Evolutionary conservation across 2,113 vertebrate species (phyloP).

Genomic region (Hypanus sabinus): DNA sequence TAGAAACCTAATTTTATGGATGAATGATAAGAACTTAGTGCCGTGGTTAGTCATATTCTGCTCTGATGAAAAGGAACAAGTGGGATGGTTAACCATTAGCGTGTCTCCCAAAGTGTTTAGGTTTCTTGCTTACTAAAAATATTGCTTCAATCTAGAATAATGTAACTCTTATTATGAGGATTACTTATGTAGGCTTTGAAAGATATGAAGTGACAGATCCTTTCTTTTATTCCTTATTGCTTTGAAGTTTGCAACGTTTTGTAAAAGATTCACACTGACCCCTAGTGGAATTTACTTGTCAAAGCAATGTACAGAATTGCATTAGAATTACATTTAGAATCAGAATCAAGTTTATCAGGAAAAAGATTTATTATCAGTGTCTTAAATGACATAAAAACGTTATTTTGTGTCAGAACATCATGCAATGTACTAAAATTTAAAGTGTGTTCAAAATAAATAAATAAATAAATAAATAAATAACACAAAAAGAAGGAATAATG

Average conservation of each 20-base stretch:
- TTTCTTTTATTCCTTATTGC: background rate
- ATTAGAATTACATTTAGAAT: no score
- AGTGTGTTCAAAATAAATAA: no score
- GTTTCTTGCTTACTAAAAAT: background rate
- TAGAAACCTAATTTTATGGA: background rate
- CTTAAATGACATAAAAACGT: no score
- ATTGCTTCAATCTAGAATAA: background rate
- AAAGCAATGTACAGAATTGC: background rate
- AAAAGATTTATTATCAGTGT: no score
- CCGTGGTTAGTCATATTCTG: background rate
- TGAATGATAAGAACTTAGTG: background rate
- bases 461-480: no score
- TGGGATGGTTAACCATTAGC: background rate
- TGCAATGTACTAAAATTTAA: no score
- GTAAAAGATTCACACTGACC: slow-evolving; percentile 1
- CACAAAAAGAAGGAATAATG: no score
- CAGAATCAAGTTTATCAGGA: no score
- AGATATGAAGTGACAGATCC: background rate
- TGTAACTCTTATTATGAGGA: background rate
- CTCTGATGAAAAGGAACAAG: background rate
- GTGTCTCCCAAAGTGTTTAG: background rate
- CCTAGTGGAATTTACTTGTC: slow-evolving; percentile 1
- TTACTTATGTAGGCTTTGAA: background rate
- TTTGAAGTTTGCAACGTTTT: background rate
- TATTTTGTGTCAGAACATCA: no score